phyloP scores from a whole-genome alignment of 2,797 vertebrate species.

The Bryconaethiops microstoma region DNA sequence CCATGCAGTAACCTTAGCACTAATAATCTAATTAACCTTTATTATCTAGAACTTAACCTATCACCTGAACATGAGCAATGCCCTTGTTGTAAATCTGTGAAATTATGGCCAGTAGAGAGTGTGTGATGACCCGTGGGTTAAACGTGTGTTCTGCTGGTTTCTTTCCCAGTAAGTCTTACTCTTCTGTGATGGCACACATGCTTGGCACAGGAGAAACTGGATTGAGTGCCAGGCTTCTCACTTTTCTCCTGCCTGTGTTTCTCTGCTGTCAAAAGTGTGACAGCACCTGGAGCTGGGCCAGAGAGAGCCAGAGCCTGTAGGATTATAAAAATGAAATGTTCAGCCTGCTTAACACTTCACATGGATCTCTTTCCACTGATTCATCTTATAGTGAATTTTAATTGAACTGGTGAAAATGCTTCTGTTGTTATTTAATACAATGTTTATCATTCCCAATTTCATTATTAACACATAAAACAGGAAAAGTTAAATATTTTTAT shows the following conservation, averaged over 20 bases:
- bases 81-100: background rate
- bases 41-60: conserved; percentile 2
- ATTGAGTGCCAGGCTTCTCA: background rate
- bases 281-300: background rate
- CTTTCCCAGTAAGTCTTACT: background rate
- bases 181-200: background rate
- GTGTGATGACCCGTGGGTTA: background rate
- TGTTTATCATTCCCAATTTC: too few species aligned
- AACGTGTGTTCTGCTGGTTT: background rate
- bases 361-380: background rate
- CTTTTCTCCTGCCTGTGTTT: conserved; percentile 4
- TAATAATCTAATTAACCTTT: conserved; percentile 9
- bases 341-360: background rate
- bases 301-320: background rate
- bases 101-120: background rate
- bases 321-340: conserved; percentile 2
- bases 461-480: too few species aligned
- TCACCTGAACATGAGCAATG: background rate
- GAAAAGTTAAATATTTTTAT: too few species aligned
- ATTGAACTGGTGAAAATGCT: too few species aligned
- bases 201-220: background rate
- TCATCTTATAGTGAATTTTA: background rate
- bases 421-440: too few species aligned
- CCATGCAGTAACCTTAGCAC: background rate
- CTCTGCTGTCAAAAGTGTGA: background rate